These are phyloP conservation scores for Melanotaenia parkinsoni DNA, from an alignment of 2,797 vertebrate species.

Conservation along the genomic window DNA sequence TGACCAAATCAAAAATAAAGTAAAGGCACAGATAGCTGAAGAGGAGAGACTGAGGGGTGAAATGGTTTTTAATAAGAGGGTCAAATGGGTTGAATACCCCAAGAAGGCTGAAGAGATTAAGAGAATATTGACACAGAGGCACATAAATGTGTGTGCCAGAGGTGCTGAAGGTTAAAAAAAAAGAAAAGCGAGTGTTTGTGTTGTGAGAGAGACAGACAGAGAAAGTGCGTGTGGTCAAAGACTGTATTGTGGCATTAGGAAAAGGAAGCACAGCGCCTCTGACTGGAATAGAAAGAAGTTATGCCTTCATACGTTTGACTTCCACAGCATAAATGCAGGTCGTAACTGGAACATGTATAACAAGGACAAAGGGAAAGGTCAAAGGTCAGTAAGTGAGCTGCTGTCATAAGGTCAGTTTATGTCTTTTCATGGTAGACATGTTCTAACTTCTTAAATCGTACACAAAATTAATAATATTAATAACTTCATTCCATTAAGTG, in stretches of 20 bases:
- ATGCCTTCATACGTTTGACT: slow-evolving; percentile 14
- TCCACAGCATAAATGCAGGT: slow-evolving; percentile 29
- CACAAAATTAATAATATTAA: slow-evolving; percentile 16
- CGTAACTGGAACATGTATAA: slow-evolving; percentile 44
- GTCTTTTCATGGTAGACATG: slow-evolving; percentile 4
- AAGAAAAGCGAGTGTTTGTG: slow-evolving; percentile 10
- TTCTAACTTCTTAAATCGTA: slow-evolving; percentile 1
- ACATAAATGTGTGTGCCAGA: slow-evolving; percentile 28
- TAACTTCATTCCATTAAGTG: neutral
- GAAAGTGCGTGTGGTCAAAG: slow-evolving; percentile 21
- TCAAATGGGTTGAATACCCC: slow-evolving; percentile 42
- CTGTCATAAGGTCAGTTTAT: slow-evolving; percentile 10
- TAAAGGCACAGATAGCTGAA: slow-evolving; percentile 26
- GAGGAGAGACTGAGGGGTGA: slow-evolving; percentile 33
- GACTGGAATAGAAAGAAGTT: slow-evolving; percentile 14
- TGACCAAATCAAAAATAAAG: slow-evolving; percentile 48
- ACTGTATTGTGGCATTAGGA: neutral
- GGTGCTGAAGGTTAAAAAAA: slow-evolving; percentile 15
- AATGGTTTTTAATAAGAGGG: slow-evolving; percentile 43
- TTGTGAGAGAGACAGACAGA: slow-evolving; percentile 20
- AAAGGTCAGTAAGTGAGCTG: slow-evolving; percentile 48
- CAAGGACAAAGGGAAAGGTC: slow-evolving; percentile 60
- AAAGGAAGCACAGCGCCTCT: slow-evolving; percentile 9
- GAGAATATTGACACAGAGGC: slow-evolving; percentile 55
- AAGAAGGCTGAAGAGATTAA: slow-evolving; percentile 52